Base-by-base conservation (phyloP, 2,113 vertebrate genomes). In the Pontoporia blainvillei region DNA sequence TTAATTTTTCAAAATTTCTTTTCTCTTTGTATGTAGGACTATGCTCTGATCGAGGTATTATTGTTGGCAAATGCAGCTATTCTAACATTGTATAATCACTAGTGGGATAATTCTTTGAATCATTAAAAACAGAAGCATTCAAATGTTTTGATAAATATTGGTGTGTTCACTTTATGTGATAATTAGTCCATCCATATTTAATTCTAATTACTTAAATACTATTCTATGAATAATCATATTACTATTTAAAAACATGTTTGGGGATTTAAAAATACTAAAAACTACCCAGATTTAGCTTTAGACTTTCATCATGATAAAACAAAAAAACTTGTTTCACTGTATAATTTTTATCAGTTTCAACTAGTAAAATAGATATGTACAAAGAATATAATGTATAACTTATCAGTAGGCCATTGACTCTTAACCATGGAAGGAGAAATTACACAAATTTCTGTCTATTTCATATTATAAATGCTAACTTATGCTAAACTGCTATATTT, bases 301-400 rank as follows among this genome's bases (percentile, higher is more conserved):
- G 61, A 23, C n/a, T 91, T 92, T 79, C 10, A 61, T 67, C 36
- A 54, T 34, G 5, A 7, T 54, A 59, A 87, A 59, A 81, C 14
- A 46, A 64, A 34, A 36, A 57, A 86, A 78, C 66, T 84, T 8
- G 2, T 12, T 82, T 64, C 34, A 29, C n/a, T 79, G 4, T 75
- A 1, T 52, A 72, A 79, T 25, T 44, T 39, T 54, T 17, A 57
- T 85, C 23, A 84, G 57, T 84, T 85, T 91, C 88, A 54, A 12
- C 4, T 4, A 71, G 44, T 79, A 64, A 4, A 0, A 0, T 71
- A 23, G 0, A 25, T 41, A 0, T 8, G 3, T 1, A 0, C 3
- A 21, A 92, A 79, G 29, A 91, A 57, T 1, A 52, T 21, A 72
- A 86, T 73, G n/a, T 49, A 41, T 59, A 82, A 72, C 59, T 76